Conservation (phyloP, 2,888 invertebrate genomes). For the Hipparchia sbordonii region DNA sequence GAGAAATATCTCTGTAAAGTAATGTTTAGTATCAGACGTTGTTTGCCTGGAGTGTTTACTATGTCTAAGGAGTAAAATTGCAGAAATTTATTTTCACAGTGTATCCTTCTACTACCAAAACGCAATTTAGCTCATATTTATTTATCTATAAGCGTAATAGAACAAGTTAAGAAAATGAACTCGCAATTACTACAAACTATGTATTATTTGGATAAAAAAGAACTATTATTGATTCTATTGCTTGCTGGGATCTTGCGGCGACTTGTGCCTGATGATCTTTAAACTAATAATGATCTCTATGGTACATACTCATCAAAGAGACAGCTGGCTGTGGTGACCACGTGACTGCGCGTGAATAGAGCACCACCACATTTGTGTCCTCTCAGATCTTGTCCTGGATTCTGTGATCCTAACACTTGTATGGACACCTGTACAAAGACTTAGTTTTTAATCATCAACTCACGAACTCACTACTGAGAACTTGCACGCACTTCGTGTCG, state of each 20-base stretch:
- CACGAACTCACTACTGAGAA: too few species aligned
- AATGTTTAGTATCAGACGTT: constrained; percentile 13
- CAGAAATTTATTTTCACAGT: background rate
- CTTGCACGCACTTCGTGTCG: too few species aligned
- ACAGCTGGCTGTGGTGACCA: constrained; percentile 45
- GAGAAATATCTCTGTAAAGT: constrained; percentile 11
- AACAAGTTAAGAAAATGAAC: too few species aligned
- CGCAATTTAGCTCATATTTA: too few species aligned
- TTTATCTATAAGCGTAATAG: too few species aligned
- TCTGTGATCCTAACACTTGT: constrained; percentile 34
- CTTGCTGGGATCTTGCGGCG: too few species aligned
- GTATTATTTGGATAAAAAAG: background rate
- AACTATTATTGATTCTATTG: too few species aligned
- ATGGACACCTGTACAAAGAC: constrained; percentile 42
- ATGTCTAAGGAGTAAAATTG: background rate
- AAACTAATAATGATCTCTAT: too few species aligned
- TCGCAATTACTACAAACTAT: too few species aligned
- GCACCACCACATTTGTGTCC: constrained; percentile 49
- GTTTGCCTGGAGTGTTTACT: constrained; percentile 12
- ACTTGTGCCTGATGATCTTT: too few species aligned
- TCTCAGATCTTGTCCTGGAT: constrained; percentile 32
- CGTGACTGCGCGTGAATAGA: constrained; percentile 43
- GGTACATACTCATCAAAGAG: constrained; percentile 39
- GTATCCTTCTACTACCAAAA: background rate
- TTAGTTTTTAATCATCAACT: background rate